phyloP scores from a whole-genome alignment of 2,113 vertebrate species.

The Vulpes vulpes region DNA sequence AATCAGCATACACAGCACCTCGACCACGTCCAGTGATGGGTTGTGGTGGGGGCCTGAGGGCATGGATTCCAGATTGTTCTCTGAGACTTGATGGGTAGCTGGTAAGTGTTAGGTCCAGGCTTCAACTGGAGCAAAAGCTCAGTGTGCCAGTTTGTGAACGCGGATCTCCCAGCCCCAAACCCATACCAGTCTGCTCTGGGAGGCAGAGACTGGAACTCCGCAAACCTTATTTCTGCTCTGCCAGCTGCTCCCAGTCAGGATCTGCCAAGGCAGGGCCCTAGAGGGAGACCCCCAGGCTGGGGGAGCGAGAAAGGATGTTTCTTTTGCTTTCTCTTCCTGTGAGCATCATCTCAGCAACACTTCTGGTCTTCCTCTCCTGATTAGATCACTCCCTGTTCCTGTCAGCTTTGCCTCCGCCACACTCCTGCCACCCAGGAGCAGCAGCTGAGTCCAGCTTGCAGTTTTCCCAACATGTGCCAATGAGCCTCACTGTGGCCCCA shows the following conservation, averaged over 20 bases:
- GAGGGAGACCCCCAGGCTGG: not conserved
- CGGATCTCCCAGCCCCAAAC: not conserved
- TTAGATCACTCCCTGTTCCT: not conserved
- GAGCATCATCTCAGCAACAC: not conserved
- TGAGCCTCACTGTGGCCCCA: not conserved
- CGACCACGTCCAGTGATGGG: not conserved
- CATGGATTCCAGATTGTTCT: not conserved
- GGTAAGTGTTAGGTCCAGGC: not conserved
- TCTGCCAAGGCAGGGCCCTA: not conserved
- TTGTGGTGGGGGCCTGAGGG: not conserved
- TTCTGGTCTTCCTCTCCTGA: not conserved
- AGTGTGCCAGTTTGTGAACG: not conserved
- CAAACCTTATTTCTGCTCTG: constrained; percentile 13
- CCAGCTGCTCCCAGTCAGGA: not conserved
- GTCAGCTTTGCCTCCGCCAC: not conserved
- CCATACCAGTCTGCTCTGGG: not conserved
- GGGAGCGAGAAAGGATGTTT: not conserved
- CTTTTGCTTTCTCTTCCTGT: not conserved
- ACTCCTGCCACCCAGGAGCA: not conserved
- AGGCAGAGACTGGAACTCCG: not conserved
- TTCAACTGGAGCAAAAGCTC: not conserved
- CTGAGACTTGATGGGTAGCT: not conserved
- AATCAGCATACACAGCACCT: not conserved
- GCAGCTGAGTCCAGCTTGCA: not conserved
- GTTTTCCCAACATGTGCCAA: not conserved